These are phyloP conservation scores for Furnarius figulus DNA, from an alignment of 2,113 vertebrate genomes.

Conservation along the genomic window DNA sequence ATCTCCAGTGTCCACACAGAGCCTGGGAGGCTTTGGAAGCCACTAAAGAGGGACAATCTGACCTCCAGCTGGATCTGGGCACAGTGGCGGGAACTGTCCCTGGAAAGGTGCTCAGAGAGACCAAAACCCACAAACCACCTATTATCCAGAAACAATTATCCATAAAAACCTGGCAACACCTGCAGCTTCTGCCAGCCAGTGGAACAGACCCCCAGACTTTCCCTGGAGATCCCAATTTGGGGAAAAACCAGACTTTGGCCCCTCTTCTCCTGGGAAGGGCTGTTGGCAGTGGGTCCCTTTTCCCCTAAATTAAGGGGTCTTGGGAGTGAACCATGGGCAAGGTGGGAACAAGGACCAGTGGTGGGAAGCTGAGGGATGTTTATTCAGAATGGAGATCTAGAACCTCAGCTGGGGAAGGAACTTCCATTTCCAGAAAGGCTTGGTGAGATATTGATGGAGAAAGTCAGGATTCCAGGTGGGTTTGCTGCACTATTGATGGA, in stretches of 20 bases:
- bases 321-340: not conserved
- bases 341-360: not conserved
- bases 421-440: not conserved
- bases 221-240: rapidly evolving
- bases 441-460: not conserved
- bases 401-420: not conserved
- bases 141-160: rapidly evolving
- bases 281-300: rapidly evolving
- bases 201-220: rapidly evolving
- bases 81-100: rapidly evolving
- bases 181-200: rapidly evolving
- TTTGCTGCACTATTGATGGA: not conserved
- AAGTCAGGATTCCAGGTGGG: rapidly evolving
- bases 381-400: not conserved
- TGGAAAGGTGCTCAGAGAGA: rapidly evolving
- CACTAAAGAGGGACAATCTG: not conserved
- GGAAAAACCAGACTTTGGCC: not conserved
- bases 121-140: rapidly evolving
- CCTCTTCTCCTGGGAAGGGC: not conserved
- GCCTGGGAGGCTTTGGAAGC: rapidly evolving
- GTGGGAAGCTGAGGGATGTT: not conserved
- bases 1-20: not conserved
- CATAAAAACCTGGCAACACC: rapidly evolving
- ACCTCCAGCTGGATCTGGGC: rapidly evolving
- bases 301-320: not conserved